phyloP scores from a whole-genome alignment of 2,888 invertebrate genomes.

The Dasypogon diadema region DNA sequence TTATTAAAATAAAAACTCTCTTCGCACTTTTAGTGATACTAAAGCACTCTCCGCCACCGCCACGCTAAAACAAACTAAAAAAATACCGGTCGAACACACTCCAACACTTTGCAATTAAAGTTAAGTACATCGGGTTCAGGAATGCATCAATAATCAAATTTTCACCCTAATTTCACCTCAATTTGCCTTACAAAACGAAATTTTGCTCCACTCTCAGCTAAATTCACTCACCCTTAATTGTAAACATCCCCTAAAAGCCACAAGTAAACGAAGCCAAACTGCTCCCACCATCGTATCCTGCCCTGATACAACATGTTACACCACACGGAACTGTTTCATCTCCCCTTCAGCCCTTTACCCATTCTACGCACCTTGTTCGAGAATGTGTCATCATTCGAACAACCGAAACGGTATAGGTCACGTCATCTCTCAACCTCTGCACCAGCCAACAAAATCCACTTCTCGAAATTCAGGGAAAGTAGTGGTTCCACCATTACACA shows the following conservation, averaged over 20 bases:
- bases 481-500: conserved; percentile 1
- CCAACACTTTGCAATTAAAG: not conserved
- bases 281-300: not conserved
- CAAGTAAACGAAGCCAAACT: conserved; percentile 27
- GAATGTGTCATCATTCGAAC: conserved; percentile 10
- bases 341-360: too few species aligned
- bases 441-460: not conserved
- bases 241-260: conserved; percentile 46
- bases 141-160: conserved; percentile 55
- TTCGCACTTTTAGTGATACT: too few species aligned
- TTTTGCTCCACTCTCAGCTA: conserved; percentile 50
- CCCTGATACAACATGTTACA: conserved; percentile 1
- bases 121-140: conserved; percentile 24
- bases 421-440: conserved; percentile 15
- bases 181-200: conserved; percentile 54
- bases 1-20: too few species aligned
- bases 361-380: not conserved
- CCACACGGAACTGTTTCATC: not conserved
- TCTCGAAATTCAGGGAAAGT: conserved; percentile 8
- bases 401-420: not conserved
- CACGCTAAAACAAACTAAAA: too few species aligned
- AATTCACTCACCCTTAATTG: conserved; percentile 36
- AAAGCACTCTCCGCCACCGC: too few species aligned
- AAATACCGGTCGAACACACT: not conserved
- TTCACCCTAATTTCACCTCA: conserved; percentile 57